These are phyloP conservation scores for Diploptera punctata DNA, from an alignment of 2,888 invertebrate species.

Conservation along the genomic window DNA sequence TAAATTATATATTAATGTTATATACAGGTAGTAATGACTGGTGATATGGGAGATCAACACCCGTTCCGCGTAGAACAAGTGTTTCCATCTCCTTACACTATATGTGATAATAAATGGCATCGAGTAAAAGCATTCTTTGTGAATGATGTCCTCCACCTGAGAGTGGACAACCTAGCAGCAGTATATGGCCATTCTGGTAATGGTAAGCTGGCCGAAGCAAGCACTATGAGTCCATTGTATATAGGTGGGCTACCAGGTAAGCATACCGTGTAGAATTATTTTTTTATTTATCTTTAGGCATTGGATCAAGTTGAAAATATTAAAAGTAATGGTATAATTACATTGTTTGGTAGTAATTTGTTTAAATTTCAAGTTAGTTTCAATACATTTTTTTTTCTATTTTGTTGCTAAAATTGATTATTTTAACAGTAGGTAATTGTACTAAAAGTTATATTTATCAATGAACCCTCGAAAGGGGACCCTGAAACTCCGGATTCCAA, in stretches of 20 bases:
- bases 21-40: slow-evolving; percentile 67
- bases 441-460: too few species aligned
- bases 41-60: slow-evolving; percentile 68
- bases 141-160: slow-evolving; percentile 71
- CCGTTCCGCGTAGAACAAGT: slow-evolving; percentile 70
- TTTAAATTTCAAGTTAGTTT: too few species aligned
- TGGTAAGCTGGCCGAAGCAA: slow-evolving; percentile 54
- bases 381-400: too few species aligned
- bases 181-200: slow-evolving; percentile 58
- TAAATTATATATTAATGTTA: background rate
- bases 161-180: slow-evolving; percentile 70
- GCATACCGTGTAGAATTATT: too few species aligned
- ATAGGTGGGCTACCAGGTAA: slow-evolving; percentile 87
- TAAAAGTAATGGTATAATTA: too few species aligned
- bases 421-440: too few species aligned
- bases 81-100: slow-evolving; percentile 67
- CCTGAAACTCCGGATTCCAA: too few species aligned
- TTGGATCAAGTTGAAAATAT: too few species aligned
- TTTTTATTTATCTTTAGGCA: too few species aligned
- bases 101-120: slow-evolving; percentile 92
- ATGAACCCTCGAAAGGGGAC: too few species aligned
- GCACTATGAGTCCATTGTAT: slow-evolving; percentile 69
- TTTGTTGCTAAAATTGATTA: too few species aligned
- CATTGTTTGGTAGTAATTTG: too few species aligned
- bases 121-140: slow-evolving; percentile 76